phyloP scores from a whole-genome alignment of 2,797 vertebrate species.

The Zenarchopterus dispar region DNA sequence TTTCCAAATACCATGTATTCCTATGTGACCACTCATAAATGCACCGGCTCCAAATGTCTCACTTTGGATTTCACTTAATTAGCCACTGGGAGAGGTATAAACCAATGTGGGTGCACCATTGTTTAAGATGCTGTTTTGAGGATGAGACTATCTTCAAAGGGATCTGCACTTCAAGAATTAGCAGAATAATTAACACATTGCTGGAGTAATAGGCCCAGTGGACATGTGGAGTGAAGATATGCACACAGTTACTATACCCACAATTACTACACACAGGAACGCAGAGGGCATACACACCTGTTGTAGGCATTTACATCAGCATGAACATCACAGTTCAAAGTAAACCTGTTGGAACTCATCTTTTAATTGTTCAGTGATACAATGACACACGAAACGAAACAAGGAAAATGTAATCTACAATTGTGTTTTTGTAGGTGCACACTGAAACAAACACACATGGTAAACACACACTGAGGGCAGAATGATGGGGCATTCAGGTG shows the following conservation, averaged over 20 bases:
- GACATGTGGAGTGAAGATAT: slow-evolving; percentile 26
- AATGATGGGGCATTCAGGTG: slow-evolving; percentile 26
- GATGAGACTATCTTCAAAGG: slow-evolving; percentile 67
- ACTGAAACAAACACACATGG: background rate
- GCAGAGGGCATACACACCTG: background rate
- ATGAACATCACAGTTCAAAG: background rate
- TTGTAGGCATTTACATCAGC: background rate
- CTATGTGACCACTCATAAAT: slow-evolving; percentile 29
- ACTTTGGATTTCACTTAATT: slow-evolving; percentile 65
- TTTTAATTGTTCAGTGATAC: slow-evolving; percentile 6
- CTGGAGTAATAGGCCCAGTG: slow-evolving; percentile 41
- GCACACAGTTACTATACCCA: slow-evolving; percentile 3
- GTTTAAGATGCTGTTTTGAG: slow-evolving; percentile 68
- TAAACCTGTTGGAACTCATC: background rate
- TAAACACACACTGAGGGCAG: slow-evolving; percentile 4
- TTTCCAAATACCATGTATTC: slow-evolving; percentile 18
- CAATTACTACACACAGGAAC: background rate
- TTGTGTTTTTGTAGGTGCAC: background rate
- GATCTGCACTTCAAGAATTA: slow-evolving; percentile 67
- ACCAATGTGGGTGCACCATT: slow-evolving; percentile 60
- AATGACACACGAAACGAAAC: background rate
- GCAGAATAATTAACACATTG: slow-evolving; percentile 65
- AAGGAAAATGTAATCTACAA: background rate
- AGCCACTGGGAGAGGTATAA: slow-evolving; percentile 67
- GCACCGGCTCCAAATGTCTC: slow-evolving; percentile 43